Conservation (phyloP, 2,888 invertebrate species). For the Cryptus armator region DNA sequence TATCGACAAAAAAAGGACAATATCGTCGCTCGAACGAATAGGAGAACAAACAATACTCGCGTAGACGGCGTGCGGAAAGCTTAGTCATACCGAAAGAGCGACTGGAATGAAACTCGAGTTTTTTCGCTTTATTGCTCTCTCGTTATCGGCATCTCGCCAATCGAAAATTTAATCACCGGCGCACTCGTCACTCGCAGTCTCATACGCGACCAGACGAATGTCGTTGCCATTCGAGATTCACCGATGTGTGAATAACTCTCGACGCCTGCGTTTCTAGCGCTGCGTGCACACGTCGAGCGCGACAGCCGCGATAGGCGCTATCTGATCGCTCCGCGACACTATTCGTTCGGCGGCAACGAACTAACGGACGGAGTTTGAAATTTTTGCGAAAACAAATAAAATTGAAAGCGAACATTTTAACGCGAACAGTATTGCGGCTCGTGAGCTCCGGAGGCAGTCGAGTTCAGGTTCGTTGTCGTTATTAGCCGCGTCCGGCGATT, state of each 20-base stretch:
- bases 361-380: conserved; percentile 18
- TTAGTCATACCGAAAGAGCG: background rate
- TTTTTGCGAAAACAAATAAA: conserved; percentile 16
- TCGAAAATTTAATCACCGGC: conserved; percentile 28
- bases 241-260: background rate
- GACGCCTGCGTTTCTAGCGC: background rate
- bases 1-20: background rate
- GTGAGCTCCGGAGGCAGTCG: conserved; percentile 4
- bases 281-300: conserved; percentile 1
- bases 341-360: conserved; percentile 28
- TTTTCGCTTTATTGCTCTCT: conserved; percentile 21
- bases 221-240: background rate
- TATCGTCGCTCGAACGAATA: background rate
- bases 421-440: background rate
- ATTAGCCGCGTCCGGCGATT: conserved; percentile 67
- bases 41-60: background rate
- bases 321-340: conserved; percentile 27
- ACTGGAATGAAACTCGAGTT: conserved; percentile 16
- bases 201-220: background rate
- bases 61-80: background rate
- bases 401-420: background rate
- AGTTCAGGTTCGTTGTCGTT: conserved; percentile 46
- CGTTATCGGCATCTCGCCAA: conserved; percentile 29
- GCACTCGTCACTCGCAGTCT: conserved; percentile 10
- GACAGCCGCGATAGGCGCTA: conserved; percentile 34